Conservation (phyloP, 2,888 invertebrate genomes). For the Creontiades dilutus region DNA sequence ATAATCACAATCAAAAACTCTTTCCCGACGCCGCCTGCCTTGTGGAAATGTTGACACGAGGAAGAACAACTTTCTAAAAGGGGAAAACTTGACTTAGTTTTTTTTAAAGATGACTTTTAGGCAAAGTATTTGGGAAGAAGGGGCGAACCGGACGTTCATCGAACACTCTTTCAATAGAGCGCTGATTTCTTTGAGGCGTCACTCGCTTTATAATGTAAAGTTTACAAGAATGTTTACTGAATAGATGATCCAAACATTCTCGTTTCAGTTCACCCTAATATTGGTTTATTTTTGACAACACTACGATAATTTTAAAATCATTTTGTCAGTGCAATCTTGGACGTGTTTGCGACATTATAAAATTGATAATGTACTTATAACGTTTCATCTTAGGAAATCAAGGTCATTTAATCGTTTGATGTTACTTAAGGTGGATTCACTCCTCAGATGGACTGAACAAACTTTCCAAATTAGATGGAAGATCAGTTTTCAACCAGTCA, state of each 20-base stretch:
- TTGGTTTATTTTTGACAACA: too few species aligned
- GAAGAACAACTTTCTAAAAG: neutral
- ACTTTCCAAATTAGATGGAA: too few species aligned
- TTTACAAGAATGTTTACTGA: neutral
- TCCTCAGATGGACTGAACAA: too few species aligned
- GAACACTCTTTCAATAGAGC: slow-evolving; percentile 8
- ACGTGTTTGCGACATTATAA: too few species aligned
- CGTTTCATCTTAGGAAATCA: too few species aligned
- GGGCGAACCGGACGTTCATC: neutral
- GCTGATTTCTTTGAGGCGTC: slow-evolving; percentile 21
- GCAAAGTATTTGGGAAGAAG: slow-evolving; percentile 8
- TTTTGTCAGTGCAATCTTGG: too few species aligned
- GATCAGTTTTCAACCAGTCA: too few species aligned
- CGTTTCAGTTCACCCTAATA: too few species aligned
- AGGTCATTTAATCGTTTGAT: too few species aligned
- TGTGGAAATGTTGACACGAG: slow-evolving; percentile 48
- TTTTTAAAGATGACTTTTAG: slow-evolving; percentile 28
- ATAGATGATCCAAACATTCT: neutral
- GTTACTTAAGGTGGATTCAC: too few species aligned
- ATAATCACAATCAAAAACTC: slow-evolving; percentile 69
- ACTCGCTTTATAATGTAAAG: neutral
- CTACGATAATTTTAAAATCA: too few species aligned
- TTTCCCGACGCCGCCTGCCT: neutral
- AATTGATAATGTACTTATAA: too few species aligned
- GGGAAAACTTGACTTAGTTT: neutral